These are phyloP conservation scores for Vesta saturnalis DNA, from an alignment of 2,888 invertebrate species.

Conservation along the genomic window DNA sequence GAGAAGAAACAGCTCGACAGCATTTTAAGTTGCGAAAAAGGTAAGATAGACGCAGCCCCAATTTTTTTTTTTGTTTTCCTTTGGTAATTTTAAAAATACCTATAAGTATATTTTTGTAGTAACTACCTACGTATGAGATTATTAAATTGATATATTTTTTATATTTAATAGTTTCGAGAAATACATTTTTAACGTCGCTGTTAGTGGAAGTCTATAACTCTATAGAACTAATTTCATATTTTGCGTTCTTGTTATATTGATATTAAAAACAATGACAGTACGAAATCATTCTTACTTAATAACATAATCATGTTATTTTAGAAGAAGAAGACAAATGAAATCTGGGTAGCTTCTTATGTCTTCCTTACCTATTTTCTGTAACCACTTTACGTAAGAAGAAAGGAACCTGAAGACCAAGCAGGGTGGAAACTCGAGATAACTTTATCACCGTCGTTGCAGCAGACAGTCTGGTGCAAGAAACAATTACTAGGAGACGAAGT, in stretches of 20 bases:
- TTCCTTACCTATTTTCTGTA: background rate
- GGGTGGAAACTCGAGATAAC: background rate
- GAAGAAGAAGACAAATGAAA: background rate
- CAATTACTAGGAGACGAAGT: constrained; percentile 6
- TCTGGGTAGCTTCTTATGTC: background rate
- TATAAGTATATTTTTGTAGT: too few relatives aligned
- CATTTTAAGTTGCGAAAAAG: background rate
- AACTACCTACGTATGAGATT: too few relatives aligned
- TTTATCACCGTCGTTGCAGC: constrained; percentile 2
- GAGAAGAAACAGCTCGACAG: constrained; percentile 11
- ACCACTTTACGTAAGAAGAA: background rate
- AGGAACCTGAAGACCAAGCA: background rate
- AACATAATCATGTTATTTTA: background rate
- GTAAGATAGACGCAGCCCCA: background rate
- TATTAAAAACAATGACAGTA: too few relatives aligned
- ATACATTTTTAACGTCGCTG: too few relatives aligned
- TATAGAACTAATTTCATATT: too few relatives aligned
- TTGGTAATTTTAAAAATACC: too few relatives aligned
- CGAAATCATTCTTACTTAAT: background rate
- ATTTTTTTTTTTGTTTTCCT: too few relatives aligned
- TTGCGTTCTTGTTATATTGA: too few relatives aligned
- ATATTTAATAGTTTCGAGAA: too few relatives aligned
- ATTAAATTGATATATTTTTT: too few relatives aligned
- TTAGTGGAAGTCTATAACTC: too few relatives aligned
- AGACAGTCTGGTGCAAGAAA: background rate